Evolutionary conservation across 2,113 vertebrate species (phyloP), one percentile per base, ranked within the genome.

Genomic region (Antechinus stuartii): DNA sequence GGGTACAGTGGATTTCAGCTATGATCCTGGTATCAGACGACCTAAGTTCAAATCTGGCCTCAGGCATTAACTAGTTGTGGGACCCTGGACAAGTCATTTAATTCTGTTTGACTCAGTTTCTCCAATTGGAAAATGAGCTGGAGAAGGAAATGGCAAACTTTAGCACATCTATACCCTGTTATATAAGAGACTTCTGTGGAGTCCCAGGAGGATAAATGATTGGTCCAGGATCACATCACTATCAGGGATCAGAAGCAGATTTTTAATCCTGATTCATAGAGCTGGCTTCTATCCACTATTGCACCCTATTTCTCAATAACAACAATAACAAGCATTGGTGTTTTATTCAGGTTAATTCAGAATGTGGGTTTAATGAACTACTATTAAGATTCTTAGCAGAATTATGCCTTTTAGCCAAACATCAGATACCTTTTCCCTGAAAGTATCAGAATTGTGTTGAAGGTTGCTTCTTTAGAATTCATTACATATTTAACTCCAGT

Each of bases 401-500:
- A 84, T 84, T 42, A 42, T 42, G n/a, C n/a, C 35, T 42, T 84
- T 84, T 7, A n/a, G 19, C 7, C n/a, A 84, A 42, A 84, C 68
- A 94, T 76, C 76, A 90, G 57, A 91, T 56, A 91, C 49, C 12
- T 94, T 96, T 42, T 84, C 23, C 49, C 90, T 90, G 9, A 56
- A 91, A 93, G 22, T 30, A 91, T 46, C 52, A 91, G 35, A 92
- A 90, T 92, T 91, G 92, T 53, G 27, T 30, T 90, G 57, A 35
- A 68, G 35, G 53, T 42, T 47, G 54, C 90, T 92, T 22, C 96
- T 94, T 96, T 97, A 90, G 94, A 95, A 93, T 12, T 91, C 76
- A 47, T 94, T 95, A 49, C 0, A 0, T 95, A 49, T 76, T 54
- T 42, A 30, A 95, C 94, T 89, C 0, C 47, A 0, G 42, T 84